A percentile compares a stretch with the other conserved stretches of the same genome.
Evolutionary conservation across 2,113 vertebrate genomes (phyloP).

Genomic region (Zosterops pallidus): DNA sequence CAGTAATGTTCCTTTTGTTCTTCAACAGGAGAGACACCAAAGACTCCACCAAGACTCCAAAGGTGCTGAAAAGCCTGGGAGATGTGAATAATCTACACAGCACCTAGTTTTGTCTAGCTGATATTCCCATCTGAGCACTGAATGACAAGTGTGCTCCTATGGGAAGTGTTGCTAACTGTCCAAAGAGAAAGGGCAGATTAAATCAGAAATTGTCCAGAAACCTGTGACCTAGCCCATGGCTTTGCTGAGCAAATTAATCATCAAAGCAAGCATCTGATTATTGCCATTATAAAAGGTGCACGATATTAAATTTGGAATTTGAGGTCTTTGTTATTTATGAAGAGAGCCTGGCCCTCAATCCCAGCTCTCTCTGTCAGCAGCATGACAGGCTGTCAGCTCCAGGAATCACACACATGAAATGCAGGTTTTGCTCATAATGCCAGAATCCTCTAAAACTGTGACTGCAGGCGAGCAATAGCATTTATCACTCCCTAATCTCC

Average conservation of each 20-base stretch:
- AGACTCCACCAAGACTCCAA: neutral
- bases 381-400: slow-evolving; percentile 2
- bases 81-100: neutral
- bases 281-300: neutral
- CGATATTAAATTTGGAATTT: neutral
- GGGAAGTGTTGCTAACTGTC: neutral
- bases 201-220: neutral
- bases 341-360: neutral
- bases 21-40: neutral
- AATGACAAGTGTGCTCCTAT: neutral
- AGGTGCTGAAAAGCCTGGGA: neutral
- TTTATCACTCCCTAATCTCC: slow-evolving; percentile 26
- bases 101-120: neutral
- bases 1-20: neutral
- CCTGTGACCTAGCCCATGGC: neutral
- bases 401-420: neutral
- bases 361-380: slow-evolving; percentile 5
- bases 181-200: neutral
- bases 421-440: neutral
- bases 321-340: slow-evolving; percentile 26
- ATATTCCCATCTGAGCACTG: neutral
- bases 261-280: neutral
- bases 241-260: neutral
- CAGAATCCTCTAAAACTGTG: slow-evolving; percentile 12
- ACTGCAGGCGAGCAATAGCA: neutral